These are phyloP conservation scores for Grus americana DNA, from an alignment of 2,113 vertebrate species.

Conservation along the genomic window DNA sequence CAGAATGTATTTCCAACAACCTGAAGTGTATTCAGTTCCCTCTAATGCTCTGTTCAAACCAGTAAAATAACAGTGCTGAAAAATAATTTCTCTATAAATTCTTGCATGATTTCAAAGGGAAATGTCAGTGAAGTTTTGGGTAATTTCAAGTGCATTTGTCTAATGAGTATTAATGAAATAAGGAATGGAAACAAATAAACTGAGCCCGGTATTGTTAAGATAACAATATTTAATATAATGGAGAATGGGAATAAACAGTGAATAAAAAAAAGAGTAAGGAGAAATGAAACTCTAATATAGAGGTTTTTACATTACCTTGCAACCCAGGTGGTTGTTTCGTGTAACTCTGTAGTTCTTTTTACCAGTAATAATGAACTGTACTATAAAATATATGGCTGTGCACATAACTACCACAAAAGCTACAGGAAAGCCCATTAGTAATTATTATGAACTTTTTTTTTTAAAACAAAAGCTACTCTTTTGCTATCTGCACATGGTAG, in stretches of 20 bases:
- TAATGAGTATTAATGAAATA: neutral
- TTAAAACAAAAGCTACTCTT: neutral
- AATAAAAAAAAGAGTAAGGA: neutral
- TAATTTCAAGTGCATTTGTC: neutral
- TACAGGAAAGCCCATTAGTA: neutral
- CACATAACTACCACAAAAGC: neutral
- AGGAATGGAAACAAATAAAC: neutral
- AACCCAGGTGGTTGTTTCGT: neutral
- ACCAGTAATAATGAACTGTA: neutral
- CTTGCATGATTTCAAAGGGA: neutral
- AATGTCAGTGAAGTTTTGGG: neutral
- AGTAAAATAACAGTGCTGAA: neutral
- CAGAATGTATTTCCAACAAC: neutral
- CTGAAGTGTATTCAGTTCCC: neutral
- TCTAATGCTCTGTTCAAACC: neutral
- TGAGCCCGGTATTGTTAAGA: neutral
- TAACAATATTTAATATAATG: neutral
- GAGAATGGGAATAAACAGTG: neutral
- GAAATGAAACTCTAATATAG: neutral
- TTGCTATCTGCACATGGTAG: conserved; percentile 2
- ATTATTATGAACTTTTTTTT: neutral
- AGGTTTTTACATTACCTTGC: neutral
- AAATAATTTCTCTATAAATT: neutral
- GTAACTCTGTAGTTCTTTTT: neutral
- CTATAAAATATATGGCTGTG: neutral